A percentile compares a stretch with the other conserved stretches of the same genome.
These are phyloP conservation scores for Prunella himalayana DNA, from an alignment of 2,113 vertebrate genomes.

Conservation along the genomic window DNA sequence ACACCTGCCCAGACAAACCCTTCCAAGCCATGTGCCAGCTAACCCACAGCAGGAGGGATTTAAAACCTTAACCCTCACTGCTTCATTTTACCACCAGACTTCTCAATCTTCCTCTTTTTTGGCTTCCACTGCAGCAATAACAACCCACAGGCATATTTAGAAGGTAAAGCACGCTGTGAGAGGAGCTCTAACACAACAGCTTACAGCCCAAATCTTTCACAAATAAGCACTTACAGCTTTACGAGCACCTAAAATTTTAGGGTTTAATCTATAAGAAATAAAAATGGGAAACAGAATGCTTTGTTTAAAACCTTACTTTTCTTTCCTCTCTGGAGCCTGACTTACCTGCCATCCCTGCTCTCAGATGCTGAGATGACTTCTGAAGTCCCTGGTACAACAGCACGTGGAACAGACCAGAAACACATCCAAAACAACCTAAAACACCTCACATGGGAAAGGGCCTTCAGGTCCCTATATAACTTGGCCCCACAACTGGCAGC, in stretches of 20 bases:
- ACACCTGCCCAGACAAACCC: not conserved
- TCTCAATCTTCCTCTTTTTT: not conserved
- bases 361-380: not conserved
- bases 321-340: not conserved
- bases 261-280: not conserved
- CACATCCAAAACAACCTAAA: rapidly evolving
- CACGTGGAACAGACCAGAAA: rapidly evolving
- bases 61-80: not conserved
- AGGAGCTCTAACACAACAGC: not conserved
- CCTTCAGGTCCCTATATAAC: not conserved
- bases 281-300: not conserved
- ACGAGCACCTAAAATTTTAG: not conserved
- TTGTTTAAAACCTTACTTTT: not conserved
- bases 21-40: not conserved
- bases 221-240: not conserved
- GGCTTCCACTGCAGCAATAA: not conserved
- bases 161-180: not conserved
- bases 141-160: not conserved
- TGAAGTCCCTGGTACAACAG: rapidly evolving
- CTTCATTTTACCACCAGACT: not conserved
- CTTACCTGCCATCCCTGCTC: not conserved
- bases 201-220: not conserved
- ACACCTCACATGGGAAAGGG: rapidly evolving
- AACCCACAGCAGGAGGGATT: rapidly evolving
- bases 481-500: not conserved